Conservation (phyloP, 2,797 vertebrate genomes). For the Odontamblyopus rebecca region DNA sequence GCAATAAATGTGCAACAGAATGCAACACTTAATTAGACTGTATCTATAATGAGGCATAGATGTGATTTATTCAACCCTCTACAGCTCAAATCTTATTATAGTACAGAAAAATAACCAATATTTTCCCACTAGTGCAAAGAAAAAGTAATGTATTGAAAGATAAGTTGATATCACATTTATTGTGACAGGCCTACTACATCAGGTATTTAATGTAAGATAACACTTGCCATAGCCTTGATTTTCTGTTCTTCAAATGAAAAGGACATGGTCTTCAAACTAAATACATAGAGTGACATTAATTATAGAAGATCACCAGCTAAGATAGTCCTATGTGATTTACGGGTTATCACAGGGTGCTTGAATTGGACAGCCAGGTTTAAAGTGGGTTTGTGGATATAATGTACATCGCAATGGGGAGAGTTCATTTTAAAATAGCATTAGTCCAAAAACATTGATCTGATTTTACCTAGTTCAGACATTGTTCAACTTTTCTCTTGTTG, state of each 20-base stretch:
- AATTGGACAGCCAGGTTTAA: conserved; percentile 21
- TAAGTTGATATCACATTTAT: too few relatives aligned
- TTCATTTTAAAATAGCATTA: background rate
- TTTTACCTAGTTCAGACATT: too few relatives aligned
- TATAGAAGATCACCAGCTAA: conserved; percentile 49
- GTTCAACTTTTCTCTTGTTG: too few relatives aligned
- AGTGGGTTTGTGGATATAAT: conserved; percentile 11
- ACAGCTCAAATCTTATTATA: too few relatives aligned
- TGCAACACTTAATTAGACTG: too few relatives aligned
- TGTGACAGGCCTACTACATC: too few relatives aligned
- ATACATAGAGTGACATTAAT: conserved; percentile 41
- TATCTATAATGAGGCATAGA: too few relatives aligned
- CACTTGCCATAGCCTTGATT: background rate
- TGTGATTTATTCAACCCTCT: too few relatives aligned
- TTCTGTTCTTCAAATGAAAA: conserved; percentile 9
- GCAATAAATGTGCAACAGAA: too few relatives aligned
- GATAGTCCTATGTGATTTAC: conserved; percentile 25
- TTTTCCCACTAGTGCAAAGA: too few relatives aligned
- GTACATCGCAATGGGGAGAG: conserved; percentile 11
- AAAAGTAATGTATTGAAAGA: too few relatives aligned
- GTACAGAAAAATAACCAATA: too few relatives aligned
- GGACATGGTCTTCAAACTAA: conserved; percentile 23
- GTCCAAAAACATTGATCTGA: background rate
- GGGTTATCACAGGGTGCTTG: conserved; percentile 20
- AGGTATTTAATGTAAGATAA: conserved; percentile 2